Conservation (phyloP, 2,888 invertebrate genomes). For the Hirtodrosophila duncani region DNA sequence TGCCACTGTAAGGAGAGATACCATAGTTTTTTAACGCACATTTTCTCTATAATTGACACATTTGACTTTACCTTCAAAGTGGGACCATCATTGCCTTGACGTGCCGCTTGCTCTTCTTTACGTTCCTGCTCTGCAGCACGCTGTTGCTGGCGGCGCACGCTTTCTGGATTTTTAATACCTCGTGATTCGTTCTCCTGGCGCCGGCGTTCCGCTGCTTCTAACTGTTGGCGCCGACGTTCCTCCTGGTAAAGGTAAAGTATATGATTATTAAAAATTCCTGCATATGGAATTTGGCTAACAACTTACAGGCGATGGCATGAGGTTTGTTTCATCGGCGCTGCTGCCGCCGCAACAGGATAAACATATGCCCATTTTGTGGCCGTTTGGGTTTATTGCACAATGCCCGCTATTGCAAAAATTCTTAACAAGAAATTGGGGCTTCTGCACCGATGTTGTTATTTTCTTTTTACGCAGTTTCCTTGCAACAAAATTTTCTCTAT, state of each 20-base stretch:
- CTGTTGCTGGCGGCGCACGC: slow-evolving; percentile 81
- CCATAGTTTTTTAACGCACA: no score
- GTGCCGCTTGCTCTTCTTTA: slow-evolving; percentile 79
- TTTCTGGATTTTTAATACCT: slow-evolving; percentile 83
- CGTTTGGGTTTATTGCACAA: slow-evolving; percentile 1
- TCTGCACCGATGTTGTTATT: no score
- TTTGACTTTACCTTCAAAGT: slow-evolving; percentile 46
- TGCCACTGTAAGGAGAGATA: slow-evolving; percentile 71
- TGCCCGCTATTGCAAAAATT: slow-evolving; percentile 6
- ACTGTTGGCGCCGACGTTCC: slow-evolving; percentile 82
- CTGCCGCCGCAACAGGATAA: slow-evolving; percentile 72
- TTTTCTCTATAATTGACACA: slow-evolving; percentile 7
- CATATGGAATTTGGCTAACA: not conserved
- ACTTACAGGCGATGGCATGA: slow-evolving; percentile 75
- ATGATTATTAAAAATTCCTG: not conserved
- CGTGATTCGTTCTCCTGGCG: slow-evolving; percentile 81
- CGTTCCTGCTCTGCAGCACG: slow-evolving; percentile 81
- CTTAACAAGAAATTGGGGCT: slow-evolving; percentile 36
- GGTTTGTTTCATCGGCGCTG: slow-evolving; percentile 67
- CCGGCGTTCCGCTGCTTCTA: slow-evolving; percentile 84
- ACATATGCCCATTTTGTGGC: slow-evolving; percentile 63
- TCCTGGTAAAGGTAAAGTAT: slow-evolving; percentile 79
- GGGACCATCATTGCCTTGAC: slow-evolving; percentile 51
- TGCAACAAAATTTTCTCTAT: slow-evolving; percentile 24
- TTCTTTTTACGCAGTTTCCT: slow-evolving; percentile 34